These are phyloP conservation scores for Climacteris rufus DNA, from an alignment of 2,113 vertebrate genomes.

Conservation along the genomic window DNA sequence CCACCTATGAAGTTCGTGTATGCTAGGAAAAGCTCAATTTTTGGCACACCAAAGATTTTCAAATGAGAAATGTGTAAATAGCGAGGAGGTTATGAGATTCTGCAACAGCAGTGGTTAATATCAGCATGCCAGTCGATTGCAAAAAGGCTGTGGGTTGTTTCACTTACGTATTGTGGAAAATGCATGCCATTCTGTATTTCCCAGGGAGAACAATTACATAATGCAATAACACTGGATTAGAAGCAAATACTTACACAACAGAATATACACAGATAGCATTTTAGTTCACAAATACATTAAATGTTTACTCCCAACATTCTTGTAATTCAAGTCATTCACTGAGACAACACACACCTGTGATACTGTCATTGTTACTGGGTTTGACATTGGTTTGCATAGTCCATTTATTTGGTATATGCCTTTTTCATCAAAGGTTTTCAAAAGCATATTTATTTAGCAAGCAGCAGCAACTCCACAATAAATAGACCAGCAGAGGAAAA, in stretches of 20 bases:
- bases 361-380: background rate
- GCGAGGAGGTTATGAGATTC: conserved; percentile 76
- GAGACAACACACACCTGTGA: conserved; percentile 38
- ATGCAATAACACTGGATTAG: conserved; percentile 90
- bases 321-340: conserved; percentile 59
- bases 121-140: conserved; percentile 84
- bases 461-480: conserved; percentile 46
- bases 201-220: conserved; percentile 85
- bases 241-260: conserved; percentile 79
- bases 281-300: conserved; percentile 77
- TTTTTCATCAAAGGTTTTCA: background rate
- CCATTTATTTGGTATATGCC: conserved; percentile 51
- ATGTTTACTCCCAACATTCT: conserved; percentile 52
- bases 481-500: conserved; percentile 33
- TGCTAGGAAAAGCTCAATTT: conserved; percentile 68
- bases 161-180: conserved; percentile 95
- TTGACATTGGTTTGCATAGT: background rate
- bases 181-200: conserved; percentile 91
- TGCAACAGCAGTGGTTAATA: conserved; percentile 83
- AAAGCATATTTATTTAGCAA: conserved; percentile 53
- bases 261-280: conserved; percentile 78
- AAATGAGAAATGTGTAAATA: conserved; percentile 75
- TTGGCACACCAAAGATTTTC: conserved; percentile 71
- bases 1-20: conserved; percentile 67
- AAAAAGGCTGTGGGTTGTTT: conserved; percentile 77